phyloP scores from a whole-genome alignment of 2,888 invertebrate species.

The Trissolcus brochymenae region DNA sequence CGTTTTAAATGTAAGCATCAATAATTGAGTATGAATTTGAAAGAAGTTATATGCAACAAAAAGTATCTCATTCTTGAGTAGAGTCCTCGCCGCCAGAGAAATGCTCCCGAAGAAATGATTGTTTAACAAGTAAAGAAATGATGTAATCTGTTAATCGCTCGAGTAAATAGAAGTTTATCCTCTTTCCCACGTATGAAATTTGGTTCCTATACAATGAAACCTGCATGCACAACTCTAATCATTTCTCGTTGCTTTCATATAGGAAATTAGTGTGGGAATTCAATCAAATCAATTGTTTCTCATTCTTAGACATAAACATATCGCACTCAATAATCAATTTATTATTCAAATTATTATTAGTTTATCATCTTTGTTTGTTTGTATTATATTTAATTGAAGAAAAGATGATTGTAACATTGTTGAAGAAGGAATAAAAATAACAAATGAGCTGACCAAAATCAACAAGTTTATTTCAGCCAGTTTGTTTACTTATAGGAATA shows the following conservation, averaged over 20 bases:
- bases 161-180: constrained; percentile 17
- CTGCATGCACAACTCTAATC: constrained; percentile 2
- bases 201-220: constrained; percentile 18
- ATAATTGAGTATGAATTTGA: not conserved
- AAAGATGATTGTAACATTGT: not conserved
- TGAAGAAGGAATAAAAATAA: not conserved
- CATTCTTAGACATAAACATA: constrained; percentile 3
- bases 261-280: constrained; percentile 23
- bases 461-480: too few species aligned
- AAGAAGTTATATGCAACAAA: constrained; percentile 11
- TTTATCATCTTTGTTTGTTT: too few species aligned
- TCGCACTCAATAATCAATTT: not conserved
- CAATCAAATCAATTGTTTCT: constrained; percentile 5
- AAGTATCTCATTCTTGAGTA: constrained; percentile 9
- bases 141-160: constrained; percentile 19
- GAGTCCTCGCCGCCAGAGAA: too few species aligned
- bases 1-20: not conserved
- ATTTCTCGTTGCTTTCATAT: not conserved
- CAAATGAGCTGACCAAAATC: not conserved
- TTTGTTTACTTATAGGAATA: not conserved
- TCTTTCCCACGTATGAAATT: constrained; percentile 20
- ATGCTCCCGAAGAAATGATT: constrained; percentile 18
- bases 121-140: constrained; percentile 20
- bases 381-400: not conserved
- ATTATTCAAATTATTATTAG: too few species aligned